A percentile compares a stretch with the other conserved stretches of the same genome.
Evolutionary conservation across 2,113 vertebrate species (phyloP).

Genomic region (Thamnaconus septentrionalis): DNA sequence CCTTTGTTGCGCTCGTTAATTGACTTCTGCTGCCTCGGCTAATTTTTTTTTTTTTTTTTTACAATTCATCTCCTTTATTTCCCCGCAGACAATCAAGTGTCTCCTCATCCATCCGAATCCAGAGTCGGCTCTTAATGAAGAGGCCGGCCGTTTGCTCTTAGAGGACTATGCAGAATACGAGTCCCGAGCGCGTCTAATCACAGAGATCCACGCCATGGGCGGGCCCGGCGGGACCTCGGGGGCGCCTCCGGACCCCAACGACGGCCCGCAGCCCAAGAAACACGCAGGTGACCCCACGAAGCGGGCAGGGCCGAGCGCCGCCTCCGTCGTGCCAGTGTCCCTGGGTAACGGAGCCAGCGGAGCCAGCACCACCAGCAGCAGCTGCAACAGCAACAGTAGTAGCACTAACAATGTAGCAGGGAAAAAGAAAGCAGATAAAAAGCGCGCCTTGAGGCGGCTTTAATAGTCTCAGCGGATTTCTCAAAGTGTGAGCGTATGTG

Average conservation of each 20-base stretch:
- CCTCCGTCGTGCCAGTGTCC: conserved; percentile 49
- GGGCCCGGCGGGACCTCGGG: conserved; percentile 71
- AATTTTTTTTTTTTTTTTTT: not conserved
- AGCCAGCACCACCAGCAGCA: conserved; percentile 63
- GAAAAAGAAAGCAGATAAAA: conserved; percentile 94
- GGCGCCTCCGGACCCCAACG: conserved; percentile 65
- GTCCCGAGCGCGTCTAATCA: conserved; percentile 85
- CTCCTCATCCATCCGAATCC: conserved; percentile 93
- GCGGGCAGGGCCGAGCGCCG: conserved; percentile 73
- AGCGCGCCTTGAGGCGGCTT: conserved; percentile 88
- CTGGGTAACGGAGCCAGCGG: conserved; percentile 69
- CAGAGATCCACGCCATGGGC: conserved; percentile 85
- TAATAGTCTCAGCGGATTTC: conserved; percentile 67
- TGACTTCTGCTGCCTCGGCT: not conserved
- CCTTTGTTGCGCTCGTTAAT: not conserved
- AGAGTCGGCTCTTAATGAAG: conserved; percentile 88
- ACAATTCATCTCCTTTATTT: not conserved
- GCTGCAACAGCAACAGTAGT: conserved; percentile 60
- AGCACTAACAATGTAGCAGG: conserved; percentile 76
- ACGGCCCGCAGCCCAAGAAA: conserved; percentile 89
- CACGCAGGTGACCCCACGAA: conserved; percentile 86
- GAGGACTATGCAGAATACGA: conserved; percentile 92
- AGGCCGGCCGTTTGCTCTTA: conserved; percentile 86
- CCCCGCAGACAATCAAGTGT: conserved; percentile 88
- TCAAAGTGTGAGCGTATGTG: conserved; percentile 33